Base-by-base conservation (phyloP, 2,888 invertebrate species). In the Chalcosyrphus nemorum region DNA sequence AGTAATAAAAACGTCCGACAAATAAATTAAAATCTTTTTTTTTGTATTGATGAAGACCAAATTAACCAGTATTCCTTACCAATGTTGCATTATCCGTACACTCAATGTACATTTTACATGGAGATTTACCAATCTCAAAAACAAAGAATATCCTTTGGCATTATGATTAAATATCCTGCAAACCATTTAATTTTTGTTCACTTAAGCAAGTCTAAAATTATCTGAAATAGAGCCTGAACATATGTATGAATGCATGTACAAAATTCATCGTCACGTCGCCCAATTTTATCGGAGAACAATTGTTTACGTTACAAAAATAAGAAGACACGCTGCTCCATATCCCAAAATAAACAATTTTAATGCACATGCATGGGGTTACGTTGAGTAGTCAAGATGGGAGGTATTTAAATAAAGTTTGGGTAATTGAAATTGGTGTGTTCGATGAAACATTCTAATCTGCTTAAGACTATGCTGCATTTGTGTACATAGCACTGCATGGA, bases 311-410 rank as follows among this genome's bases (percentile, higher is more conserved):
- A 59, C 41, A 45, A 45, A 17, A 29, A 45, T 45, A 43, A 27
- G 29, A 45, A 29, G 29, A 13, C 61, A 45, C 45, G 61, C 45
- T 61, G 61, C 43, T 61, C 61, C 27, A 61, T 19, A 61, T 61
- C 29, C 11, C 19, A 61, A 61, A 29, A 45, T 61, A 61, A 61
- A 61, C 57, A 57, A n/a, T 38, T 57, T 38, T 21, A 7, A 11
- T 19, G 6, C 38, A 38, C 19, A 35, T 13, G 21, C 38, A 38
- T 57, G 35, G 13, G 19, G 6, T 13, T 38, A 29, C 38, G 38
- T 13, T 54, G 15, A 24, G 11, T 15, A 29, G n/a, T 45, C 65
- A 68, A 50, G 29, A 32, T 43, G 43, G 52, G 27, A 52, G n/a
- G 17, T 15, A 7, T 52, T 24, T 13, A 21, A n/a, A n/a, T n/a